A percentile compares a stretch with the other conserved stretches of the same genome.
These are phyloP conservation scores for Podarcis cretensis DNA, from an alignment of 2,113 vertebrate genomes.

Conservation along the genomic window DNA sequence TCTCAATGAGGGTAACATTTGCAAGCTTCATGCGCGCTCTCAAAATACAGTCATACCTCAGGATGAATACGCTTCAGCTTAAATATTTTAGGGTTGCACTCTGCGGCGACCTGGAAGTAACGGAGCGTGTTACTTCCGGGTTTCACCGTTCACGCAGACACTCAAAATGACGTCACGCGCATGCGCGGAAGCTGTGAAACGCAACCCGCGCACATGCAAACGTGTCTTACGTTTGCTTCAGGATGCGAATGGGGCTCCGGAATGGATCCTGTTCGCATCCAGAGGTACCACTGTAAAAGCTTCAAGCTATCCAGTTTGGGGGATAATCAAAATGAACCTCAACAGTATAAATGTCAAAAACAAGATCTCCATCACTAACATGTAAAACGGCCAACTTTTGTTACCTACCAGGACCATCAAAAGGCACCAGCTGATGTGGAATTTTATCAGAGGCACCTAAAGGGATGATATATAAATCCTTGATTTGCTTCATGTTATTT, in stretches of 20 bases:
- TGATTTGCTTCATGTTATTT: slow-evolving; percentile 96
- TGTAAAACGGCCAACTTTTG: background rate
- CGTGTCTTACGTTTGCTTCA: too few relatives aligned
- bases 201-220: too few relatives aligned
- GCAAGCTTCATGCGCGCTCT: background rate
- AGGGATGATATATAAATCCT: slow-evolving; percentile 98
- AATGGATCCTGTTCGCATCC: too few relatives aligned
- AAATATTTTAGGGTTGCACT: too few relatives aligned
- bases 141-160: too few relatives aligned
- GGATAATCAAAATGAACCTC: background rate
- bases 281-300: background rate
- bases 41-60: background rate
- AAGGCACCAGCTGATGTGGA: slow-evolving; percentile 96
- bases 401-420: slow-evolving; percentile 95
- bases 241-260: too few relatives aligned
- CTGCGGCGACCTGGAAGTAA: too few relatives aligned
- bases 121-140: too few relatives aligned
- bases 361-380: background rate
- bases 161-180: too few relatives aligned
- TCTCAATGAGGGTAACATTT: background rate
- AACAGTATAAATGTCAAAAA: background rate
- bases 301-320: background rate
- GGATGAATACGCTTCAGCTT: too few relatives aligned
- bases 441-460: slow-evolving; percentile 93
- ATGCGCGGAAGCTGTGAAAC: too few relatives aligned